phyloP scores from a whole-genome alignment of 2,113 vertebrate genomes.

The Grus americana region DNA sequence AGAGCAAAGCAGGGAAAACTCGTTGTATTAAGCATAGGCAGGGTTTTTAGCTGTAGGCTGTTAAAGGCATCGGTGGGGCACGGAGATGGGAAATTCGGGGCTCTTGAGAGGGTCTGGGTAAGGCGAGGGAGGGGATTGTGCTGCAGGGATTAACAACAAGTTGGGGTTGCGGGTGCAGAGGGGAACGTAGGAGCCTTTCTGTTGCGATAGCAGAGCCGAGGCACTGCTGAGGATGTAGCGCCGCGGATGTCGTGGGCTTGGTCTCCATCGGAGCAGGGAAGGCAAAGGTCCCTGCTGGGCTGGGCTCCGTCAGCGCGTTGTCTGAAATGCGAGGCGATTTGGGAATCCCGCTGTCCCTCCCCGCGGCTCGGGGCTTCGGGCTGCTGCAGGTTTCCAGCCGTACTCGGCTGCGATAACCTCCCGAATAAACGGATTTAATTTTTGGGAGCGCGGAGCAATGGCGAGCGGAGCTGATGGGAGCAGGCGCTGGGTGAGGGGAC shows the following conservation, averaged over 20 bases:
- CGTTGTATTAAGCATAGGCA: not conserved
- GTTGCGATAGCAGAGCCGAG: not conserved
- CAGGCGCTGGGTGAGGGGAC: not conserved
- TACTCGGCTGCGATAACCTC: not conserved
- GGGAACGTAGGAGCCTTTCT: not conserved
- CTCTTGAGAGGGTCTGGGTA: not conserved
- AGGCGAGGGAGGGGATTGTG: not conserved
- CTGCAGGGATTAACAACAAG: rapidly evolving
- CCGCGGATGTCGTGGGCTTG: rapidly evolving
- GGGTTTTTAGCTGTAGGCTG: not conserved
- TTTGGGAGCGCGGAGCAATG: not conserved
- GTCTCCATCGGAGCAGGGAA: not conserved
- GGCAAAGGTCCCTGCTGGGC: not conserved
- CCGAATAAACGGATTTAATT: rapidly evolving
- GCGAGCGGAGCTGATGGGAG: not conserved
- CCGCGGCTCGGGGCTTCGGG: rapidly evolving
- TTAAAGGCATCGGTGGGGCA: not conserved
- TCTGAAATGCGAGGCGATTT: rapidly evolving
- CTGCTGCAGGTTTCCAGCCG: not conserved
- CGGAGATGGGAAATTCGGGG: not conserved
- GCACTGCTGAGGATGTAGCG: not conserved
- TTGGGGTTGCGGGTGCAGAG: not conserved
- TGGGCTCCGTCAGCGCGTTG: not conserved
- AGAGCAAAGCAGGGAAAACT: not conserved
- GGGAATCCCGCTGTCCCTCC: not conserved